Base-by-base conservation (phyloP, 2,797 vertebrate genomes). In the Myiotriccus ornatus region DNA sequence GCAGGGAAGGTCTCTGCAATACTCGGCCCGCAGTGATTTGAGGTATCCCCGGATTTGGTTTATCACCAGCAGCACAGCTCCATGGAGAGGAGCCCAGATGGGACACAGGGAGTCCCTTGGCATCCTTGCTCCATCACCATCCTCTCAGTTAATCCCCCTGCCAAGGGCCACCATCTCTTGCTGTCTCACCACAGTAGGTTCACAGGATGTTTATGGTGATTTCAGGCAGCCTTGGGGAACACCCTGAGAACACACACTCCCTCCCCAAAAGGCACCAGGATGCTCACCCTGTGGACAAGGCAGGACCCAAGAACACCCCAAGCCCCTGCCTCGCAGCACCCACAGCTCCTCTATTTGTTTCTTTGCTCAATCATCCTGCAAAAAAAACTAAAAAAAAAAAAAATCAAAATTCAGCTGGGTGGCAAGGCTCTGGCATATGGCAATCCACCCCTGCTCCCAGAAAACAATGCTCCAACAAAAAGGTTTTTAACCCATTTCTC, bases 401-500 rank as follows among this genome's bases (percentile, higher is more conserved):
- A 30, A 47, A 9, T 18, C 19, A 44, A 71, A 70, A 63, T 30
- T 21, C 65, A 47, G 39, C 41, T 0, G 0, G 2, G 55, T 62
- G 59, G 28, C 87, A 34, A 34, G 14, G 39, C 57, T 74, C 70
- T 25, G 46, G 46, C 63, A 56, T 19, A 49, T 1, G 34, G 70
- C 44, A 90, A 90, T 19, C 53, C 75, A 82, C 14, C 49, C 49
- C 46, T 64, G 53, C 94, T 67, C 63, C 64, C 46, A 57, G 25
- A 55, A 87, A 81, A 90, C 89, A 91, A 77, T 89, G 46, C 49
- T 79, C 17, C 76, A 71, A 79, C 50, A 60, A 44, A 87, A 90
- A 86, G 47, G 34, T 68, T 89, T 96, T 94, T 90, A 94, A 95
- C 84, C 75, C 57, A 0, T 89, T 85, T 93, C 95, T 94, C 78